Evolutionary conservation across 2,888 invertebrate species (phyloP).

Genomic region (Andrena flavipes): DNA sequence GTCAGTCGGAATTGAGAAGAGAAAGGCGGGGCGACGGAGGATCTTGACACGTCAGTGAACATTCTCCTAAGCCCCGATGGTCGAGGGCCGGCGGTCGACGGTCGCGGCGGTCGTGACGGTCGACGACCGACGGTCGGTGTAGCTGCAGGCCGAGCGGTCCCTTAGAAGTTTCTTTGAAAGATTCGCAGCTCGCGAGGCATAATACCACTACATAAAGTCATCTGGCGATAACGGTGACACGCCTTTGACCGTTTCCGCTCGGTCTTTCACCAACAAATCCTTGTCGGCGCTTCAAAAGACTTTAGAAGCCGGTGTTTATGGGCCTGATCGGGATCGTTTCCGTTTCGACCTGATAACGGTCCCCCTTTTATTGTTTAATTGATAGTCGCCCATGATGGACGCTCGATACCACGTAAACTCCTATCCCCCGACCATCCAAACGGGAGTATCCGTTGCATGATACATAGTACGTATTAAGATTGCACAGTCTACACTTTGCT

Average conservation of each 20-base stretch:
- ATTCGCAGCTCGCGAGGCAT: constrained; percentile 75
- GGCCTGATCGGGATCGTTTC: constrained; percentile 59
- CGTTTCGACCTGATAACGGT: constrained; percentile 49
- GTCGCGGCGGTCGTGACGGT: constrained; percentile 54
- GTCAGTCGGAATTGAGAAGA: constrained; percentile 51
- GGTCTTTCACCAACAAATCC: constrained; percentile 65
- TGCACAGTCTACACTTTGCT: constrained; percentile 9
- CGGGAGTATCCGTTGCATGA: neutral
- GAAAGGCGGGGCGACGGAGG: constrained; percentile 54
- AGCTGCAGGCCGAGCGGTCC: constrained; percentile 72
- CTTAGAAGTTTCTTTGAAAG: constrained; percentile 79
- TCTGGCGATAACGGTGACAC: constrained; percentile 76
- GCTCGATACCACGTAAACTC: constrained; percentile 19
- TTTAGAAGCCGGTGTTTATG: constrained; percentile 56
- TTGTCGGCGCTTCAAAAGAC: constrained; percentile 64
- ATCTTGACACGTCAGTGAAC: constrained; percentile 59
- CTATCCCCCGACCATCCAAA: neutral
- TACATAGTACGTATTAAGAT: constrained; percentile 16
- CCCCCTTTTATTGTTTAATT: constrained; percentile 55
- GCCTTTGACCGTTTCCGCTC: constrained; percentile 74
- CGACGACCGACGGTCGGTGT: constrained; percentile 53
- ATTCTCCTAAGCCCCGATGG: constrained; percentile 55
- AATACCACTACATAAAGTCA: constrained; percentile 74
- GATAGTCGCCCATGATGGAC: constrained; percentile 26
- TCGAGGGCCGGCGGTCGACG: constrained; percentile 41